phyloP scores from a whole-genome alignment of 30 jellyfish, hydroid and myxozoan genomes.

The Aurelia coerulea region DNA sequence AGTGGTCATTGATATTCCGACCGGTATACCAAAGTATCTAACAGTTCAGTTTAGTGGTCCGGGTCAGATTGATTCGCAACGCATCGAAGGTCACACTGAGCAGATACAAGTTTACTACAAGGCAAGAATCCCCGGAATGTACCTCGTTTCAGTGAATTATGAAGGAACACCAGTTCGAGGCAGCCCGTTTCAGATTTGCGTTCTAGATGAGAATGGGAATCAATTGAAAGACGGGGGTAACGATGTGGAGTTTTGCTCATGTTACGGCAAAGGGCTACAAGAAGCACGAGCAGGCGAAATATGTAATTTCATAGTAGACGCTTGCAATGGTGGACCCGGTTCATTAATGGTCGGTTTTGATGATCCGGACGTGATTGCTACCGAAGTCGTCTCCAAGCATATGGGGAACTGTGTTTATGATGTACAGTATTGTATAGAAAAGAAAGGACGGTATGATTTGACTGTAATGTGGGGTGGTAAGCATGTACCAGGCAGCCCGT shows the following conservation, averaged over 20 bases:
- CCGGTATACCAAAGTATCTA: slow-evolving; percentile 66
- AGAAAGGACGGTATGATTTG: slow-evolving; percentile 64
- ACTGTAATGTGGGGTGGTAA: slow-evolving; percentile 86
- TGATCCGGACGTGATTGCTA: slow-evolving; percentile 66
- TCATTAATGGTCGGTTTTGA: slow-evolving; percentile 86
- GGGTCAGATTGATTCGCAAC: slow-evolving; percentile 75
- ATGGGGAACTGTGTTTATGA: slow-evolving; percentile 86
- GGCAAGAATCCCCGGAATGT: slow-evolving; percentile 77
- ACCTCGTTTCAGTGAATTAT: slow-evolving; percentile 70
- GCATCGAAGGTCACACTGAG: slow-evolving; percentile 48
- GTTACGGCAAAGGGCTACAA: slow-evolving; percentile 63
- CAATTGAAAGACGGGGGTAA: slow-evolving; percentile 16
- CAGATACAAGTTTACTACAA: slow-evolving; percentile 59
- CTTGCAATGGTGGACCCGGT: slow-evolving; percentile 89
- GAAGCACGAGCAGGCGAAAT: slow-evolving; percentile 76
- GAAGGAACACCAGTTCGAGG: slow-evolving; percentile 90
- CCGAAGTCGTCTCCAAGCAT: slow-evolving; percentile 83
- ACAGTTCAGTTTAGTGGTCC: slow-evolving; percentile 92
- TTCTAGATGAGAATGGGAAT: slow-evolving; percentile 62
- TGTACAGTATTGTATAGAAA: slow-evolving; percentile 69
- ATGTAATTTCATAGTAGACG: slow-evolving; percentile 77
- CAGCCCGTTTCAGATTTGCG: slow-evolving; percentile 77
- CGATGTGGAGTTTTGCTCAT: slow-evolving; percentile 58
- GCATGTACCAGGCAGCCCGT: slow-evolving; percentile 86
- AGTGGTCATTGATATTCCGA: slow-evolving; percentile 56